These are phyloP conservation scores for Stenotaenia linearis DNA, from an alignment of 2,888 invertebrate species.

Conservation along the genomic window DNA sequence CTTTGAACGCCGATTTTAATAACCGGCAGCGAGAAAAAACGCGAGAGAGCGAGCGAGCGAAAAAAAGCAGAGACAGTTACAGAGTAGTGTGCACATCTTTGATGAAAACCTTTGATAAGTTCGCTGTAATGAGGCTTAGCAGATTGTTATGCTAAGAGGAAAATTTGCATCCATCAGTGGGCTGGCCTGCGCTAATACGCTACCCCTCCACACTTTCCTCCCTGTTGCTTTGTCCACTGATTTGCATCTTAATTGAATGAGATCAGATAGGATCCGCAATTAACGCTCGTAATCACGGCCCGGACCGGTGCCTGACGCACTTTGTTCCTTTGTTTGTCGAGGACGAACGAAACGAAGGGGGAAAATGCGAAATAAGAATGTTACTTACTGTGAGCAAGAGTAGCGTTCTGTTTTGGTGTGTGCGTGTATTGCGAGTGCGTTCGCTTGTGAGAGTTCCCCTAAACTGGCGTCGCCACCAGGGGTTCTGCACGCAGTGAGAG, in stretches of 20 bases:
- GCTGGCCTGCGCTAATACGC: background rate
- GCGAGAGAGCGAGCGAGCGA: background rate
- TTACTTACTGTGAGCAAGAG: background rate
- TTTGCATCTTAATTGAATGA: conserved; percentile 34
- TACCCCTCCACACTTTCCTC: background rate
- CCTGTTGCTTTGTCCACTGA: conserved; percentile 28
- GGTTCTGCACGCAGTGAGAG: conserved; percentile 5
- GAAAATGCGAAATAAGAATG: background rate
- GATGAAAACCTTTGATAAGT: background rate
- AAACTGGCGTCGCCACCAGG: conserved; percentile 7
- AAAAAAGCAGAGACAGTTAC: background rate
- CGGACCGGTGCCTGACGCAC: background rate
- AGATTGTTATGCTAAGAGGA: conserved; percentile 15
- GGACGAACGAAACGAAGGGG: background rate
- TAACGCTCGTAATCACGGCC: conserved; percentile 30
- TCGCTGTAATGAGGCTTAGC: background rate
- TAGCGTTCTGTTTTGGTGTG: background rate
- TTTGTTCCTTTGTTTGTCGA: background rate
- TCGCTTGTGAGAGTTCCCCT: conserved; percentile 11
- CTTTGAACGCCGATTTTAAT: background rate
- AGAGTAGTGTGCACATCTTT: background rate
- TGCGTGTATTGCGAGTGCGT: background rate
- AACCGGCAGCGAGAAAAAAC: background rate
- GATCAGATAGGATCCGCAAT: conserved; percentile 32
- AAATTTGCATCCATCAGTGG: conserved; percentile 24